Base-by-base conservation (phyloP, 2,888 invertebrate genomes). In the Bombylius major region DNA sequence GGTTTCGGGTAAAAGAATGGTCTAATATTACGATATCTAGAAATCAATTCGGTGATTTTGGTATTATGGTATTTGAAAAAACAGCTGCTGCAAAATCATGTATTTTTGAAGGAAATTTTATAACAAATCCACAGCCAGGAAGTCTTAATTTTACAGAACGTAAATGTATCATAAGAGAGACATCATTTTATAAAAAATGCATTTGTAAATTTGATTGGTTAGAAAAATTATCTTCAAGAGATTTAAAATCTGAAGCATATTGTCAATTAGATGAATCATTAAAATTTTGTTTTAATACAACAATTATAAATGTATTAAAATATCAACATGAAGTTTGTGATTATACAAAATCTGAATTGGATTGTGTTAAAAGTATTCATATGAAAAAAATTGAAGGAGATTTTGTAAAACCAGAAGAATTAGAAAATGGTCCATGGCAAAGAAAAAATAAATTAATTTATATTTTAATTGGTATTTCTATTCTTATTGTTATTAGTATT, bases 301-400 rank as follows among this genome's bases (percentile, higher is more conserved):
- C 59, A 33, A 63, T 64, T 5, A 65, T 71, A 49, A 69, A 72
- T 58, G 62, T 68, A 6, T 64, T 68, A 5, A 68, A 69, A 44
- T 75, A 69, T 56, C 59, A 65, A 33, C 63, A 69, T 33, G 71
- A 71, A 53, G 69, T 71, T 0, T 75, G 75, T 50, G 68, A 66
- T 47, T 63, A 64, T 1, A 61, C 64, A 8, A 67, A 66, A 9
- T 66, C 60, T 1, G 62, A 64, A 1, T 48, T 72, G 31, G 66
- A 65, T 48, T 75, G 75, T 53, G 58, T 58, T 49, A 66, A 67
- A 32, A 67, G 67, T 58, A 61, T 61, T 50, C 66, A 65, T 9
- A 56, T 67, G 47, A 65, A 65, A 52, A 65, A 65, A 52, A 63
- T 68, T 44, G 62, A 68, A 13, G 70, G 67, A 1, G 61, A 65